These are phyloP conservation scores for Acropora yongei DNA, from an alignment of 64 coral and sea anemone genomes.

Conservation along the genomic window DNA sequence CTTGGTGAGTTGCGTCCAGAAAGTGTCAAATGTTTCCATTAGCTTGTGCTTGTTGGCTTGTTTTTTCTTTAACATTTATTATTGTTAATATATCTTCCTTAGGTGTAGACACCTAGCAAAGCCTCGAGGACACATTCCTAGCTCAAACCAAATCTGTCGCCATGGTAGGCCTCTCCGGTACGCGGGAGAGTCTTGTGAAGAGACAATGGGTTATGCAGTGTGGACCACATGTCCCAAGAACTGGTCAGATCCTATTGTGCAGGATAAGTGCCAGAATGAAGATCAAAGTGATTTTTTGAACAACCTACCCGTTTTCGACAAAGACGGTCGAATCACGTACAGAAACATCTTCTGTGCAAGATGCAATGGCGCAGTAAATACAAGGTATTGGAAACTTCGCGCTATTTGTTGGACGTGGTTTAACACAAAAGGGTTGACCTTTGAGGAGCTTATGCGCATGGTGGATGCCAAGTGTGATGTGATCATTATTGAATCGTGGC, in stretches of 20 bases:
- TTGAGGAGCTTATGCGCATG: not conserved
- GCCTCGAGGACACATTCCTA: no score
- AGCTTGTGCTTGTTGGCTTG: no score
- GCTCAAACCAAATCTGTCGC: no score
- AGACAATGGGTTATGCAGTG: not conserved
- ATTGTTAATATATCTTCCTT: no score
- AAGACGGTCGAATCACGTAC: not conserved
- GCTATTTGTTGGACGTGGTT: not conserved
- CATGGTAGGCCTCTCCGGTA: no score
- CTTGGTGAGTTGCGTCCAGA: no score
- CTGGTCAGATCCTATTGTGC: not conserved
- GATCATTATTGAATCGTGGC: not conserved
- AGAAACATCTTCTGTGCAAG: no score
- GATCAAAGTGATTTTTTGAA: conserved; percentile 17
- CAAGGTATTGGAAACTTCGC: conserved; percentile 19
- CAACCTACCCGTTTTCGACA: not conserved
- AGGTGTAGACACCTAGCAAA: no score
- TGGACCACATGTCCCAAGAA: conserved; percentile 15
- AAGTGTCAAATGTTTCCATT: no score
- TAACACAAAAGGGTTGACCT: not conserved
- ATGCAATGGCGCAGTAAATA: not conserved
- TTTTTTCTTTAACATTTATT: no score
- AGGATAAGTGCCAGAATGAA: conserved; percentile 1
- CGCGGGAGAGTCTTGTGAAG: no score
- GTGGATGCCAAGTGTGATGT: not conserved